These are phyloP conservation scores for Stenotaenia linearis DNA, from an alignment of 2,888 invertebrate genomes.

Conservation along the genomic window DNA sequence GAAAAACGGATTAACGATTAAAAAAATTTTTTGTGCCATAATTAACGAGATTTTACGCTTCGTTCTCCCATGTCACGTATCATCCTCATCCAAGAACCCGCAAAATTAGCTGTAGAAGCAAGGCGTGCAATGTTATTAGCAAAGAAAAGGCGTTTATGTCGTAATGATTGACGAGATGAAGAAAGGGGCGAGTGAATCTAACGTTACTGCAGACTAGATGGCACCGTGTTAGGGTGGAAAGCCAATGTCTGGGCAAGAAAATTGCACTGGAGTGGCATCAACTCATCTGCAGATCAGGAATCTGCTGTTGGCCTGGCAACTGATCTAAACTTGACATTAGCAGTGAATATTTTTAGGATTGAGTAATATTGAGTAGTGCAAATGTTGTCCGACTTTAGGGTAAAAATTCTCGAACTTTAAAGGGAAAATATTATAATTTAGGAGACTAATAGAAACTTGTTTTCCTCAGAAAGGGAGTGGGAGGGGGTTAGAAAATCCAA, in stretches of 20 bases:
- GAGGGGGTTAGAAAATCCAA: too few relatives aligned
- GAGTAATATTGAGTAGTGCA: too few relatives aligned
- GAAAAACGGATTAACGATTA: too few relatives aligned
- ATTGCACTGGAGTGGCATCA: neutral
- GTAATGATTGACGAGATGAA: conserved; percentile 5
- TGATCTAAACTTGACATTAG: too few relatives aligned
- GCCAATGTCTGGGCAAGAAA: neutral
- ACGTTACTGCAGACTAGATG: neutral
- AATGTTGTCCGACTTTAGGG: too few relatives aligned
- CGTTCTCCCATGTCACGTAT: neutral
- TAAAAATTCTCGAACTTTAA: too few relatives aligned
- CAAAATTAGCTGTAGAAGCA: neutral
- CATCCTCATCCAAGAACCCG: neutral
- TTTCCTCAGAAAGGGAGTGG: too few relatives aligned
- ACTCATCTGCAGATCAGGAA: neutral
- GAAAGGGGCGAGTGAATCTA: neutral
- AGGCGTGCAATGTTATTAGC: conserved; percentile 15
- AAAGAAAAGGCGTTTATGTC: neutral
- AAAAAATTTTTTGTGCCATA: neutral
- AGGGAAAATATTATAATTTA: too few relatives aligned
- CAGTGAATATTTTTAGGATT: too few relatives aligned
- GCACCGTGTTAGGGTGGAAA: neutral
- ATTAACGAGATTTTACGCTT: neutral
- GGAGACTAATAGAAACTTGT: too few relatives aligned
- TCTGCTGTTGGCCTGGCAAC: neutral